Percentiles rank a stretch among this genome's conserved stretches.
Conservation (phyloP, 2,888 invertebrate genomes). For the Xanthia icteritia region DNA sequence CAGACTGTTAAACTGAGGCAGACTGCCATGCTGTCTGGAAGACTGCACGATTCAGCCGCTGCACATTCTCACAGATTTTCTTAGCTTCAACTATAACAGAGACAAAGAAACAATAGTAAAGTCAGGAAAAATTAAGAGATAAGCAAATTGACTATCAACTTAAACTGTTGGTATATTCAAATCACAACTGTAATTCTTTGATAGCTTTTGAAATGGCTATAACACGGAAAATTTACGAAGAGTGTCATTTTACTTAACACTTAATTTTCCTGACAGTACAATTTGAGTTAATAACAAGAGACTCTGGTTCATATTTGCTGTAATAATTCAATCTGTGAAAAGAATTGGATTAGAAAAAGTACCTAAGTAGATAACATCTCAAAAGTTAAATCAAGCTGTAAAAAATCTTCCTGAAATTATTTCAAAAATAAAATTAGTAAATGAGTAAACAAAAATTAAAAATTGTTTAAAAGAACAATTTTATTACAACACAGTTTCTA, state of each 20-base stretch:
- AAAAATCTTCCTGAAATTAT: not conserved
- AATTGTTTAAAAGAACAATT: not conserved
- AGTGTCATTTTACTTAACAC: not conserved
- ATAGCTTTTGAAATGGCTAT: too few relatives aligned
- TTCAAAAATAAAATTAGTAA: not conserved
- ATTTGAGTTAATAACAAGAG: not conserved
- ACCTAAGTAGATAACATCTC: not conserved
- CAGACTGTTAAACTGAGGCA: conserved; percentile 26
- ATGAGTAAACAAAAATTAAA: not conserved
- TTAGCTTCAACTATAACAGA: conserved; percentile 34
- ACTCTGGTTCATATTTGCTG: not conserved
- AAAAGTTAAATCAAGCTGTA: not conserved
- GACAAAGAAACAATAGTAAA: not conserved
- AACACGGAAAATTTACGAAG: not conserved
- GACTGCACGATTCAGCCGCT: conserved; percentile 32
- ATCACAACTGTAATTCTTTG: too few relatives aligned
- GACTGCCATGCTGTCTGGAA: conserved; percentile 17
- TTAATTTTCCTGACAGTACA: not conserved
- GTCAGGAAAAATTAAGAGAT: not conserved
- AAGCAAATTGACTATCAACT: not conserved
- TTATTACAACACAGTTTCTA: not conserved
- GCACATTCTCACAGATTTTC: conserved; percentile 42
- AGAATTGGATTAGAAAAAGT: not conserved
- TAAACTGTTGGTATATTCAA: not conserved
- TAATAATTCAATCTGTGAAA: not conserved